Percentiles rank a stretch among this genome's conserved stretches.
Conservation (phyloP, 2,113 vertebrate species). For the Bos javanicus region DNA sequence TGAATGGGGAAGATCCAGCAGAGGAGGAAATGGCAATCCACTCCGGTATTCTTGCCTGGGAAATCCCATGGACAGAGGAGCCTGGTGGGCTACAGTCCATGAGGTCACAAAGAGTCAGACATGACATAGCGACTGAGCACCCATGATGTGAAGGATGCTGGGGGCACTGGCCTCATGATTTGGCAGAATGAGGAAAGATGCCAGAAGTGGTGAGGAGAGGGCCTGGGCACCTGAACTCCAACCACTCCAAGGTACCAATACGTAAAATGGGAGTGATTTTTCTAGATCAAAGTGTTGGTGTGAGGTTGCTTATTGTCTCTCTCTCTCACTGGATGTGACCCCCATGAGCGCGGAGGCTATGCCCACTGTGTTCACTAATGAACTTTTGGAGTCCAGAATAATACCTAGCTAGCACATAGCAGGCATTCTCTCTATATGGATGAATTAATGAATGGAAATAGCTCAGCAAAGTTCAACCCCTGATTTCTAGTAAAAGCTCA, state of each 20-base stretch:
- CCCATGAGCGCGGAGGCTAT: background rate
- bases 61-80: background rate
- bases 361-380: background rate
- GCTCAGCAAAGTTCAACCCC: background rate
- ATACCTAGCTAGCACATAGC: background rate
- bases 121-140: fast-evolving
- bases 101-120: background rate
- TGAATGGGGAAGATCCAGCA: fast-evolving
- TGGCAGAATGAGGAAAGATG: background rate
- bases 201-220: too few relatives aligned
- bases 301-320: background rate
- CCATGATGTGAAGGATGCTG: fast-evolving
- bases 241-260: background rate
- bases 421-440: background rate
- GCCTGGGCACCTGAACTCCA: background rate
- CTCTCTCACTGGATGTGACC: background rate
- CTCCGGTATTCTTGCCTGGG: background rate
- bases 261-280: background rate
- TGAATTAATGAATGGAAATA: background rate
- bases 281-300: background rate
- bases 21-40: background rate
- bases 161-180: background rate
- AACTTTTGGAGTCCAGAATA: background rate
- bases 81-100: background rate
- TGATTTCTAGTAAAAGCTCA: background rate